Base-by-base conservation (phyloP, 2,888 invertebrate species). In the Tanytarsus gracilentus region DNA sequence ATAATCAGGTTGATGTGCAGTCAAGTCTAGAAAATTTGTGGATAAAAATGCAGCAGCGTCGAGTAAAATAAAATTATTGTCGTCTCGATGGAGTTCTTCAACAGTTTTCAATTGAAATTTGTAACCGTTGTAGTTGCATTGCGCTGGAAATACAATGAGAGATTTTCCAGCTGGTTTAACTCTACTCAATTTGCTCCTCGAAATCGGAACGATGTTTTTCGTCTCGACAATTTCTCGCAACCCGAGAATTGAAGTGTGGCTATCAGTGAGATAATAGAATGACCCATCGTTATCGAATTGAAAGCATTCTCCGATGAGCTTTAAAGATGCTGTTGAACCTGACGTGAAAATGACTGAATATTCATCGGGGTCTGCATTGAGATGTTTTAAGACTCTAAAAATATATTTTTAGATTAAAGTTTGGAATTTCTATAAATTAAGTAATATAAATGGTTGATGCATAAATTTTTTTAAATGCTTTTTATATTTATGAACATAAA, bases 221-320 rank as follows among this genome's bases (percentile, higher is more conserved):
- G 79, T 77, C 65, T 74, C 78, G n/a, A 86, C 85, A 59, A 87
- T 69, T 71, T 87, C 88, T 69, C 97, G 78, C 81, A 97, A 85
- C 9, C 98, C 97, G 62, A 97, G 76, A 0, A 95, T 93, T 1
- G 97, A 97, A 1, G 97, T 97, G 70, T 98, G 98, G 70, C 91
- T 96, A 71, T 97, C 95, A 8, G 58, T 30, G 58, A 89, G 76
- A 70, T 94, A 92, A 7, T 83, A 80, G 69, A 93, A 90, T 55
- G 79, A 76, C 2, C 90, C 88, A 58, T 61, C 62, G 62, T 68
- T 67, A 44, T 70, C 65, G 70, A 85, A 89, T 63, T 78, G 69
- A 70, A 97, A 96, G 61, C 81, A 77, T 71, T 97, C 94, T 0
- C 85, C 88, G 1, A 95, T 76, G 50, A 88, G 69, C 77, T 92